phyloP scores from a whole-genome alignment of 2,113 vertebrate species.

The Vidua chalybeata region DNA sequence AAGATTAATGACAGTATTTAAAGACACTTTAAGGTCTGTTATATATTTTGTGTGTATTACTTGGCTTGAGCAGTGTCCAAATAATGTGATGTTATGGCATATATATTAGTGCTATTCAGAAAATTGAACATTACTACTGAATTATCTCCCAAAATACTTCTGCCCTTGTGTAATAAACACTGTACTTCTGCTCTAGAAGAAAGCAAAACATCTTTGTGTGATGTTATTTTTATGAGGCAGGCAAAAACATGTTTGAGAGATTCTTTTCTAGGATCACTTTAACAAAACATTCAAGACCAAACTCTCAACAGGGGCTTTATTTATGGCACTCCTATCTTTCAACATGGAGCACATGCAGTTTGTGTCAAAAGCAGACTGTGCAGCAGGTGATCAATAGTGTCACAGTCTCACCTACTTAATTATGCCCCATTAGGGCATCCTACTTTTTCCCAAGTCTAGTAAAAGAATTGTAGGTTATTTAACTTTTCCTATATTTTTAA shows the following conservation, averaged over 20 bases:
- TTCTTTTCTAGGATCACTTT: neutral
- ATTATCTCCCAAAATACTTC: neutral
- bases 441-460: neutral
- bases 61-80: neutral
- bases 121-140: neutral
- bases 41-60: neutral
- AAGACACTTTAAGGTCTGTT: neutral
- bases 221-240: neutral
- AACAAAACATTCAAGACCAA: neutral
- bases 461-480: neutral
- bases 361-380: neutral
- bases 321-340: neutral
- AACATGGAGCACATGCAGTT: neutral
- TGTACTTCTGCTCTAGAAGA: neutral
- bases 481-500: neutral
- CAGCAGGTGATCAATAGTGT: neutral
- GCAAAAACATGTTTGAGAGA: neutral
- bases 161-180: neutral
- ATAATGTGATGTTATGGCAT: neutral
- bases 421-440: neutral
- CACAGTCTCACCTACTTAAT: neutral
- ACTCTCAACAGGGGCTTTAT: neutral
- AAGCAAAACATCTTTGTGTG: neutral
- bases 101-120: neutral
- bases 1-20: neutral